These are phyloP conservation scores for Carduelis carduelis DNA, from an alignment of 2,797 vertebrate species.

Conservation along the genomic window DNA sequence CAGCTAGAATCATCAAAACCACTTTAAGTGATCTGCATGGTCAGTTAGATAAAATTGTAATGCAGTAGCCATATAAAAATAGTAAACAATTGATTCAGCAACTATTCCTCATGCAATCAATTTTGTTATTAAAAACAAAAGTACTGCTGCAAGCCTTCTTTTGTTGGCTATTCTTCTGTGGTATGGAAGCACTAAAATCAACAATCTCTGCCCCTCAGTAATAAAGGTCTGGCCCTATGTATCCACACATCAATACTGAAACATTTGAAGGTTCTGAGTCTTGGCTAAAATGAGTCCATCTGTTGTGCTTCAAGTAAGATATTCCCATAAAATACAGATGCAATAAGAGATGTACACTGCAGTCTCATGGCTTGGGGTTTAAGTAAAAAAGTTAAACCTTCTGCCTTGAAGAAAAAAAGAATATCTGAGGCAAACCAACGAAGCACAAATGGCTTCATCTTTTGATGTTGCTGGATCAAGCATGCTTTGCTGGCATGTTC, in stretches of 20 bases:
- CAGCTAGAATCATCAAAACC: background rate
- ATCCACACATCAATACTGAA: background rate
- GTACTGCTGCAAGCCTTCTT: background rate
- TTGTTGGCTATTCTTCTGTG: background rate
- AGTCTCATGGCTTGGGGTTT: slow-evolving; percentile 48
- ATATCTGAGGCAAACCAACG: slow-evolving; percentile 56
- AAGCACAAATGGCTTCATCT: slow-evolving; percentile 59
- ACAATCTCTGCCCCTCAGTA: background rate
- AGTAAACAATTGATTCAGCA: background rate
- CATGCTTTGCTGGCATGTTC: slow-evolving; percentile 64
- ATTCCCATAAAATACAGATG: slow-evolving; percentile 69
- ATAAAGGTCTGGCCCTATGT: background rate
- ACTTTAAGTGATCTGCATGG: background rate
- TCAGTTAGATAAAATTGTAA: background rate
- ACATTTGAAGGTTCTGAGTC: background rate
- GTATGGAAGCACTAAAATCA: background rate
- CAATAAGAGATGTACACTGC: slow-evolving; percentile 52
- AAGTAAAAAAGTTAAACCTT: slow-evolving; percentile 59
- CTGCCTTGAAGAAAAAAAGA: slow-evolving; percentile 56
- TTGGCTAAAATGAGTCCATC: slow-evolving; percentile 57
- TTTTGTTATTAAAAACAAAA: background rate
- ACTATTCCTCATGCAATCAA: background rate
- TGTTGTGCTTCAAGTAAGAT: slow-evolving; percentile 59
- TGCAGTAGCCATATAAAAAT: background rate
- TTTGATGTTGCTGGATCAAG: slow-evolving; percentile 72